phyloP scores from a whole-genome alignment of 2,113 vertebrate species.

The Epinephelus fuscoguttatus region DNA sequence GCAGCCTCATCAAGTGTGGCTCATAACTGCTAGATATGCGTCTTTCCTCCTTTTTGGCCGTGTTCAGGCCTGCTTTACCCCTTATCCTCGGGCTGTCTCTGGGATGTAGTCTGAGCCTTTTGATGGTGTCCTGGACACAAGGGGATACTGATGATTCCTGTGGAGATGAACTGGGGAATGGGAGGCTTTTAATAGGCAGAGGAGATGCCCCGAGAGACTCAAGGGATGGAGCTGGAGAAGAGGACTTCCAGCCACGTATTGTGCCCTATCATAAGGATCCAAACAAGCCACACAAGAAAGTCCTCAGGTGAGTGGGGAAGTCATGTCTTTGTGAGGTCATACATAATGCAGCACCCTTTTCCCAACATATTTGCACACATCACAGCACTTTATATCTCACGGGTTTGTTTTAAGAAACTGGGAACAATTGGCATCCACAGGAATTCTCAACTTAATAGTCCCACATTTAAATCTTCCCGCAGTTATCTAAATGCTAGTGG shows the following conservation, averaged over 20 bases:
- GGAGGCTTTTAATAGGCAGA: constrained; percentile 70
- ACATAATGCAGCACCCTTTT: background rate
- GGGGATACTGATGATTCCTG: constrained; percentile 86
- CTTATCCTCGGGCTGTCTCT: constrained; percentile 94
- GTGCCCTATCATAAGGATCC: constrained; percentile 94
- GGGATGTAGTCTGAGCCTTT: constrained; percentile 94
- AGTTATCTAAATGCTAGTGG: background rate
- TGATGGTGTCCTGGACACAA: constrained; percentile 94
- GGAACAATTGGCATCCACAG: background rate
- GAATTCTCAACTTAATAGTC: constrained; percentile 17
- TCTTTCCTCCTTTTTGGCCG: constrained; percentile 85
- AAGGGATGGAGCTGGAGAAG: constrained; percentile 65
- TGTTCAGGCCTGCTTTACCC: constrained; percentile 92
- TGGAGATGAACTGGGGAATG: constrained; percentile 74
- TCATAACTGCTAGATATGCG: constrained; percentile 83
- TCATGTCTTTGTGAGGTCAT: background rate
- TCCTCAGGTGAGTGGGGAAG: constrained; percentile 88
- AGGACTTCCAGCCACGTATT: constrained; percentile 89
- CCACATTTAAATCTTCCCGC: constrained; percentile 21
- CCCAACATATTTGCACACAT: background rate
- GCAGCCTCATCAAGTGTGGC: constrained; percentile 3
- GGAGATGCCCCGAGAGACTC: constrained; percentile 59
- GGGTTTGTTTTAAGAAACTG: background rate
- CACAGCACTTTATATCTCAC: background rate
- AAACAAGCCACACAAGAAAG: constrained; percentile 93